Conservation (phyloP, 2,888 invertebrate genomes). For the Helicoverpa assulta region DNA sequence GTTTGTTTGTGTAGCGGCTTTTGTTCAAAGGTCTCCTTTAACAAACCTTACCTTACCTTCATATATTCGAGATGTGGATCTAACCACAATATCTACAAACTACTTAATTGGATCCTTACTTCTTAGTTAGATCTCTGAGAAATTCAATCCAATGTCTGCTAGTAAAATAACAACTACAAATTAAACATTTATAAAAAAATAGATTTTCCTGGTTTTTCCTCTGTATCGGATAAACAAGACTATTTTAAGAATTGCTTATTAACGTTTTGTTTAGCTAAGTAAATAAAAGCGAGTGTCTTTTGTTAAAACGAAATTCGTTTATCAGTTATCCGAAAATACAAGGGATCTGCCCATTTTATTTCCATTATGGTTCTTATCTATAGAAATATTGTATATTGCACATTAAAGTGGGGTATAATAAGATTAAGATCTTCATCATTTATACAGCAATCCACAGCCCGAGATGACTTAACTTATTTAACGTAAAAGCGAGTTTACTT, state of each 20-base stretch:
- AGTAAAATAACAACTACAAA: not conserved
- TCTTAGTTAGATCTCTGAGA: not conserved
- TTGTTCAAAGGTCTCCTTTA: slow-evolving; percentile 34
- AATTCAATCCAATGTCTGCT: not conserved
- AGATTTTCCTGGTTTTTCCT: no score
- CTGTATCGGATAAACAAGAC: no score
- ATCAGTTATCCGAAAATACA: no score
- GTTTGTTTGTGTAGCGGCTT: slow-evolving; percentile 12
- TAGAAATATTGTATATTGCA: no score
- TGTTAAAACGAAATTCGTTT: no score
- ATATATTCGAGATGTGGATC: slow-evolving; percentile 18
- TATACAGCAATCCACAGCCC: slow-evolving; percentile 1
- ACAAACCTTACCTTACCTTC: slow-evolving; percentile 8
- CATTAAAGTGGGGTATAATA: no score
- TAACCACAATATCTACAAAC: not conserved
- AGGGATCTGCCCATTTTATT: no score
- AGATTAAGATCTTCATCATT: not conserved
- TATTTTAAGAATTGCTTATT: not conserved
- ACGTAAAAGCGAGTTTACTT: not conserved
- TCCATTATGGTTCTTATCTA: no score
- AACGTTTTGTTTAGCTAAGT: not conserved
- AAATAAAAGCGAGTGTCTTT: no score
- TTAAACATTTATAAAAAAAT: not conserved
- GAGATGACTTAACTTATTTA: not conserved
- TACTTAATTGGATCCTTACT: not conserved